Evolutionary conservation across 2,113 vertebrate genomes (phyloP).

Genomic region (Scopus umbretta): DNA sequence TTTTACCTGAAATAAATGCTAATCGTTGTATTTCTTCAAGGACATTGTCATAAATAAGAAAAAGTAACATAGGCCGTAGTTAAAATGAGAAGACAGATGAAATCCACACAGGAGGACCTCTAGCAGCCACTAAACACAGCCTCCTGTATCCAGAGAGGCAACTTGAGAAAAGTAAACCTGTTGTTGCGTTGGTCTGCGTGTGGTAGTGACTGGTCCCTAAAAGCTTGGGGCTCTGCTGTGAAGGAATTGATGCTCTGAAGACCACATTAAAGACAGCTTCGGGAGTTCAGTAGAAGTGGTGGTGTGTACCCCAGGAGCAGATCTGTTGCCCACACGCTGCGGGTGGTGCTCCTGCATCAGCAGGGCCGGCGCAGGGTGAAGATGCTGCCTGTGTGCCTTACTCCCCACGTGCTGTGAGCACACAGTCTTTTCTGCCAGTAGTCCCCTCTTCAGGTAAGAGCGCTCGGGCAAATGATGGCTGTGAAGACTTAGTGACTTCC

Average conservation of each 20-base stretch:
- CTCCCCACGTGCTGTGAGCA: not conserved
- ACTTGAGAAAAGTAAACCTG: not conserved
- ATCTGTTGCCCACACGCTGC: not conserved
- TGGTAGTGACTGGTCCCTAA: not conserved
- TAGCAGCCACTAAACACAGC: not conserved
- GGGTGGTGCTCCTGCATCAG: not conserved
- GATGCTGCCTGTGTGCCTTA: not conserved
- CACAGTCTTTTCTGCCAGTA: not conserved
- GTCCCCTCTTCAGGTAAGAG: not conserved
- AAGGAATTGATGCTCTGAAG: not conserved
- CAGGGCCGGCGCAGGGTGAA: not conserved
- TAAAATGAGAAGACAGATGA: not conserved
- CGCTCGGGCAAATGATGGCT: not conserved
- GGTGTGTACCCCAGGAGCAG: not conserved
- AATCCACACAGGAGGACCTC: not conserved
- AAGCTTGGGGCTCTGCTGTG: not conserved
- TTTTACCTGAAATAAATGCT: not conserved
- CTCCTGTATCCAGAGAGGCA: not conserved
- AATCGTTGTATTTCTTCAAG: not conserved
- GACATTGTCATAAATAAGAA: not conserved
- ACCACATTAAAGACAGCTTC: not conserved
- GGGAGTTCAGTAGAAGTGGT: not conserved
- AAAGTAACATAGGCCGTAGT: not conserved
- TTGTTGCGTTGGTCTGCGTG: accelerated
- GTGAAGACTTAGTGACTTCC: not conserved